These are phyloP conservation scores for Sylvia atricapilla DNA, from an alignment of 2,113 vertebrate genomes.

Conservation along the genomic window DNA sequence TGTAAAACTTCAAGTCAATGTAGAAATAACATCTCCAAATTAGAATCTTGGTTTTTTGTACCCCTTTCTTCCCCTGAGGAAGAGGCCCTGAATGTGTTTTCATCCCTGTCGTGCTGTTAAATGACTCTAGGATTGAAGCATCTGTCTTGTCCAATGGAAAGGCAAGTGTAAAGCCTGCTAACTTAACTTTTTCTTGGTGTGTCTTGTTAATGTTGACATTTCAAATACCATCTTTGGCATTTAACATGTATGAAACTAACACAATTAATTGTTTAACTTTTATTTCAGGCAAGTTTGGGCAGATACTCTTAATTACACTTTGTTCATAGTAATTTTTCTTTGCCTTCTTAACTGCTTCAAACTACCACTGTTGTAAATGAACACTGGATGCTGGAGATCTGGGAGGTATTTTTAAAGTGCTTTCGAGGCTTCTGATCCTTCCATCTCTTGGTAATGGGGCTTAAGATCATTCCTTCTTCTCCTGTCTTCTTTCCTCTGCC, in stretches of 20 bases:
- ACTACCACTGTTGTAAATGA: background rate
- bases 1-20: background rate
- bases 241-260: background rate
- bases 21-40: background rate
- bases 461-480: background rate
- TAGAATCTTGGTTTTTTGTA: background rate
- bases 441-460: background rate
- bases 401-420: background rate
- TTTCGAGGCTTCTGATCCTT: background rate
- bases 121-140: background rate
- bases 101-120: background rate
- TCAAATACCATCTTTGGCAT: background rate
- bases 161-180: background rate
- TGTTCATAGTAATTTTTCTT: conserved; percentile 1
- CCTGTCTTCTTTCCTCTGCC: background rate
- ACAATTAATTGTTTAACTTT: background rate
- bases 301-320: background rate
- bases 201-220: background rate
- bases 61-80: background rate
- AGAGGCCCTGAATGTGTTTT: background rate
- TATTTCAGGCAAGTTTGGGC: conserved; percentile 29
- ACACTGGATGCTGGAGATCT: background rate
- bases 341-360: background rate
- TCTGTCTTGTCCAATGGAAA: background rate
- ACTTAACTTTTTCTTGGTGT: background rate